Base-by-base conservation (phyloP, 2,888 invertebrate genomes). In the Gastracanthus pulcherrimus region DNA sequence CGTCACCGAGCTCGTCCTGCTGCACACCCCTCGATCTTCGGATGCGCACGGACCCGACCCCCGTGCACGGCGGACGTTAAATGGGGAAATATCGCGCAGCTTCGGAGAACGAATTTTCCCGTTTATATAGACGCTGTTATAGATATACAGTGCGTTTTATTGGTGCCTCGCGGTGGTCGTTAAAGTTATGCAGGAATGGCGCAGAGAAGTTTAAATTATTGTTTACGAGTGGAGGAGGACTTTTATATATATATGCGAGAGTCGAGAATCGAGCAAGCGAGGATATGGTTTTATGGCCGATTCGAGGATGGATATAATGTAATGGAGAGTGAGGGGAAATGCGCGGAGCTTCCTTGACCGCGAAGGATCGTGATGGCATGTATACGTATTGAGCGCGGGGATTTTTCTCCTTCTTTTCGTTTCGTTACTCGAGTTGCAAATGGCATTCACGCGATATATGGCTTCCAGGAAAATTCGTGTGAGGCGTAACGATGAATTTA, bases 201-300 rank as follows among this genome's bases (percentile, higher is more conserved):
- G 29, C 7, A 29, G 60, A 58, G 69, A 76, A 76, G 55, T 71
- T 78, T 71, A 71, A 78, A 78, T 55, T 78, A 71, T 71, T 78
- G 29, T 76, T 76, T 76, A 69, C 64, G 64, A 45, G 62, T 51
- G 6, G n/a, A 23, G 19, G 29, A 6, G 60, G 45, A 34, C 2
- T 45, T 19, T 58, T 67, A 51, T 77, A 31, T 11, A 13, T 34
- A 41, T 19, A 38, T n/a, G n/a, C n/a, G n/a, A n/a, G n/a, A n/a
- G n/a, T n/a, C n/a, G n/a, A n/a, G n/a, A n/a, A n/a, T n/a, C n/a
- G n/a, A n/a, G n/a, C n/a, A n/a, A n/a, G n/a, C n/a, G n/a, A n/a
- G n/a, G n/a, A n/a, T n/a, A 51, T 41, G 19, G 31, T 31, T 78
- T 79, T 79, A 79, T 58, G 31, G 26, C 41, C 66, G 66, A 58